Evolutionary conservation across 1,140 invertebrate species (phyloP).

Genomic region (Philotrypesis tridentata): DNA sequence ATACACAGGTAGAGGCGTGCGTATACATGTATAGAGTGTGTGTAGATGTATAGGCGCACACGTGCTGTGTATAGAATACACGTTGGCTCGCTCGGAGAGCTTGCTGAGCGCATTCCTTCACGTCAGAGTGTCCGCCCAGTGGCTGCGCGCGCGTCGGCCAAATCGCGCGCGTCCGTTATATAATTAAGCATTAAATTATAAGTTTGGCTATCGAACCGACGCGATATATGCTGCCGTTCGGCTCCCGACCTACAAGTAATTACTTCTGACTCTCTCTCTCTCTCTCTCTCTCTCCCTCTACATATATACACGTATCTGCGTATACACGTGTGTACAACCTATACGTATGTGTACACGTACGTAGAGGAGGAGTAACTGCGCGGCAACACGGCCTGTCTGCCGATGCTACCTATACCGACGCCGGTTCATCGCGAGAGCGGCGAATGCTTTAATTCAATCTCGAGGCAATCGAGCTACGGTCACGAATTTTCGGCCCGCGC

Average conservation of each 20-base stretch:
- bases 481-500: background rate
- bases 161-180: conserved; percentile 71
- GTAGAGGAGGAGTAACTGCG: background rate
- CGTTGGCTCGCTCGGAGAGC: too few relatives aligned
- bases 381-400: conserved; percentile 6
- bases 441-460: conserved; percentile 48
- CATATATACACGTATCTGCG: background rate
- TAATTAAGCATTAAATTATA: conserved; percentile 76
- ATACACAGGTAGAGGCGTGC: background rate
- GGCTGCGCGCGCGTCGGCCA: conserved; percentile 56
- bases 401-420: background rate
- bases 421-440: background rate
- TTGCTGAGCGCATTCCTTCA: conserved; percentile 72
- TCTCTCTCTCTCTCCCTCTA: background rate
- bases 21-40: background rate
- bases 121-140: conserved; percentile 74
- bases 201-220: conserved; percentile 71
- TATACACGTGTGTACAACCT: background rate
- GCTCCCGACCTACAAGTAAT: conserved; percentile 70
- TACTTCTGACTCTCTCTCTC: conserved; percentile 54
- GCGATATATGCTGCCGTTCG: conserved; percentile 61
- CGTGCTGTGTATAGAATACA: too few relatives aligned
- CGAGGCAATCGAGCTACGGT: conserved; percentile 10
- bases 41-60: too few relatives aligned
- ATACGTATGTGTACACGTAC: background rate